phyloP scores from a whole-genome alignment of 1,140 invertebrate genomes.

The Euura lappo region DNA sequence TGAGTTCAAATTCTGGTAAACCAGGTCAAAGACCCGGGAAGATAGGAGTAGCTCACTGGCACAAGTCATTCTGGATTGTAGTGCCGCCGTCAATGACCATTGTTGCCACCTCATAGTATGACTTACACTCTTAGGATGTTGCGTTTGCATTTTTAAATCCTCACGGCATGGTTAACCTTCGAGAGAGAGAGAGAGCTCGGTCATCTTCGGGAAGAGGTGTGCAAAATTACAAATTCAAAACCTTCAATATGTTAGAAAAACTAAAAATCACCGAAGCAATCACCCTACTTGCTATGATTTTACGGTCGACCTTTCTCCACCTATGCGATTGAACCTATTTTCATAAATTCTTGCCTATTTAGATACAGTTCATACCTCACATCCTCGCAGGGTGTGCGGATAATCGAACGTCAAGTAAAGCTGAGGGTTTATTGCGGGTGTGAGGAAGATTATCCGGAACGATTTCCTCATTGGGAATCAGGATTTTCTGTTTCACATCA shows the following conservation, averaged over 20 bases:
- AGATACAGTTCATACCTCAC: background rate
- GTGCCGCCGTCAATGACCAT: slow-evolving; percentile 49
- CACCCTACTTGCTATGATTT: background rate
- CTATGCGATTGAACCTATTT: background rate
- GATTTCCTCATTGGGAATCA: too few species aligned
- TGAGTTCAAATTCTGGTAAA: slow-evolving; percentile 25
- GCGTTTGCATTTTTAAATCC: slow-evolving; percentile 52
- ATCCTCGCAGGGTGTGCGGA: background rate
- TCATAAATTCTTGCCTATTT: background rate
- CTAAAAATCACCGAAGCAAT: background rate
- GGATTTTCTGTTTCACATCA: too few species aligned
- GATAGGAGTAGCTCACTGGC: slow-evolving; percentile 30
- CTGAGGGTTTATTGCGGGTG: background rate
- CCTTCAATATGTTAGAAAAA: too few species aligned
- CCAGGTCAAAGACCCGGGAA: slow-evolving; percentile 32
- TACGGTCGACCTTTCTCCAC: background rate
- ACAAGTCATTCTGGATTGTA: slow-evolving; percentile 45
- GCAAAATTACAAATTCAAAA: too few species aligned
- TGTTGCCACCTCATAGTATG: slow-evolving; percentile 57
- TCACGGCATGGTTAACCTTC: background rate
- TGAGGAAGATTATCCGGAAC: too few species aligned
- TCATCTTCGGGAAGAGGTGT: background rate
- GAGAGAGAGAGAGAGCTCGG: background rate
- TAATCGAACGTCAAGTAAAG: background rate
- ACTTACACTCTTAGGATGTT: slow-evolving; percentile 48